Evolutionary conservation across 2,797 vertebrate genomes (phyloP), one percentile per base, ranked within the genome.

Genomic region (Catostomus latipinnis): DNA sequence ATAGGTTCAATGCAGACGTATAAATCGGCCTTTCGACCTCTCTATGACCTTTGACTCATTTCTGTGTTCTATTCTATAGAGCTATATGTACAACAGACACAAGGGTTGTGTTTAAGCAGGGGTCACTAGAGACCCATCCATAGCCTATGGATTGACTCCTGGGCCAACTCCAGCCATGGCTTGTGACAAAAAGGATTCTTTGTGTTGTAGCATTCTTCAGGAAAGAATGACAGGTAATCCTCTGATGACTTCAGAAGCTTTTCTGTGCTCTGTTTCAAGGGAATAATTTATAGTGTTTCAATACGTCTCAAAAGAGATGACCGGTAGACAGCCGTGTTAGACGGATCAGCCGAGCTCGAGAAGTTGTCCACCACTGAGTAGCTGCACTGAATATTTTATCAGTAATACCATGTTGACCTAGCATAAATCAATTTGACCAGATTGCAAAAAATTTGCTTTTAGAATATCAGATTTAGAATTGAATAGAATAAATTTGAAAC

Each of bases 11-110:
- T 34, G 34, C 4, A 34, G 34, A 34, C 34, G 34, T 34, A 34
- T 34, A 4, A 34, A 34, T 34, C 34, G 3, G 34, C 34, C 10
- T 6, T 60, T 45, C 50, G 13, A 49, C 14, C 10, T 58, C 18
- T 50, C 73, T 22, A 9, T 65, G 16, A 63, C 74, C 69, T 72
- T 68, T 72, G 46, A 52, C 43, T 49, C 5, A 71, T 6, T 69
- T 46, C 71, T 4, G 6, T 50, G 22, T 46, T 43, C 34, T 8
- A 56, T 46, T 22, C 45, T 9, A 34, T 50, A 1, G 54, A 43
- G 6, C 69, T 54, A 54, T 11, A 78, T 22, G 34, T 7, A 62
- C n/a, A n/a, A 45, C 43, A 65, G 34, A 48, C 8, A 7, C 22
- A 54, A 49, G 68, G 6, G 43, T 61, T 7, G 3, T 1, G n/a